phyloP scores from a whole-genome alignment of 2,888 invertebrate genomes.

The Athetis lepigone region DNA sequence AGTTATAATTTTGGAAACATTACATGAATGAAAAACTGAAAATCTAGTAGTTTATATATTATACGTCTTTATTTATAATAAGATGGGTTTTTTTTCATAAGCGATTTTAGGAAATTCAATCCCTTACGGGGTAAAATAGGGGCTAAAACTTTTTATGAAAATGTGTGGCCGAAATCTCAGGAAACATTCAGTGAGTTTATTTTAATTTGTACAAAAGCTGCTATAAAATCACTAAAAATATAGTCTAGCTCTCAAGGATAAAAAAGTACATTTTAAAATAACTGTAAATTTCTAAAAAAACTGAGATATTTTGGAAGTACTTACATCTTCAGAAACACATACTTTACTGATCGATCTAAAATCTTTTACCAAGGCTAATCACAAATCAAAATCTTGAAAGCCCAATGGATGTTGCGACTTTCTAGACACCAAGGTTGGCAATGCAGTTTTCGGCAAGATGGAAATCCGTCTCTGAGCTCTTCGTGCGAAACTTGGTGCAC shows the following conservation, averaged over 20 bases:
- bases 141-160: too few species aligned
- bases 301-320: neutral
- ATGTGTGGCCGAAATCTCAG: too few species aligned
- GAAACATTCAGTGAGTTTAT: too few species aligned
- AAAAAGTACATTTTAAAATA: neutral
- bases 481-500: slow-evolving; percentile 39
- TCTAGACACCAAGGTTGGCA: slow-evolving; percentile 68
- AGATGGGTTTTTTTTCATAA: too few species aligned
- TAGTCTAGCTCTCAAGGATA: neutral
- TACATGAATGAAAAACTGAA: neutral
- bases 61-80: too few species aligned
- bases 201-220: too few species aligned
- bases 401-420: slow-evolving; percentile 76
- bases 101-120: too few species aligned
- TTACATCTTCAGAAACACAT: neutral
- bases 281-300: slow-evolving; percentile 6
- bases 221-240: too few species aligned
- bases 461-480: slow-evolving; percentile 73
- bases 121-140: too few species aligned
- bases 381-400: slow-evolving; percentile 82
- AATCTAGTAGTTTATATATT: too few species aligned
- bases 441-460: slow-evolving; percentile 75
- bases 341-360: too few species aligned
- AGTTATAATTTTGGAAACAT: neutral
- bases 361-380: slow-evolving; percentile 12